Evolutionary conservation across 1,140 invertebrate species (phyloP).

Genomic region (Camponotus pennsylvanicus): DNA sequence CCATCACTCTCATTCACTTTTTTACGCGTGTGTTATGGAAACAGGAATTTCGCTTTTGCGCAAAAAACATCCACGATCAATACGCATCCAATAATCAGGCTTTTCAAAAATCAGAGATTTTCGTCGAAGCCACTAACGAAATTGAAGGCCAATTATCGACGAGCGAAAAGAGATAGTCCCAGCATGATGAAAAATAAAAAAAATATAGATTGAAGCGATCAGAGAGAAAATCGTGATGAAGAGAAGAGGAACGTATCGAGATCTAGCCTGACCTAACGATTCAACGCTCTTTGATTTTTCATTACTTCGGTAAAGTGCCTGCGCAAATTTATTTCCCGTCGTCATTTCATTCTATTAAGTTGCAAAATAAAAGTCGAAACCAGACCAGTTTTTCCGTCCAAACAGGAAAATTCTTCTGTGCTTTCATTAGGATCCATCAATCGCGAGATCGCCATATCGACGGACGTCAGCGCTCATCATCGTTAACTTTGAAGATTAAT

Average conservation of each 20-base stretch:
- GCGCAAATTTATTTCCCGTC: slow-evolving; percentile 58
- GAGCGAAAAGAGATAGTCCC: slow-evolving; percentile 50
- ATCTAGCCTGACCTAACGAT: not conserved
- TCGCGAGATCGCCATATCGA: slow-evolving; percentile 20
- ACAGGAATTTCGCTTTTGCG: slow-evolving; percentile 27
- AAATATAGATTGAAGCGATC: slow-evolving; percentile 56
- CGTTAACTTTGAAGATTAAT: slow-evolving; percentile 40
- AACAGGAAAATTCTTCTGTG: slow-evolving; percentile 13
- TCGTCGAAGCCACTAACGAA: slow-evolving; percentile 63
- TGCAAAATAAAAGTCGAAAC: slow-evolving; percentile 10
- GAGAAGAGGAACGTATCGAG: slow-evolving; percentile 17
- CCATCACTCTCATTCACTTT: slow-evolving; percentile 17
- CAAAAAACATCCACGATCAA: slow-evolving; percentile 55
- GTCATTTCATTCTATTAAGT: slow-evolving; percentile 10
- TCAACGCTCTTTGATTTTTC: slow-evolving; percentile 72
- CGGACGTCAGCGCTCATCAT: not conserved
- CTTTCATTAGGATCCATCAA: slow-evolving; percentile 1
- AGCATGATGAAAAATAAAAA: slow-evolving; percentile 60
- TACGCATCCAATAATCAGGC: slow-evolving; percentile 64
- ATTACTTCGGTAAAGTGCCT: slow-evolving; percentile 64
- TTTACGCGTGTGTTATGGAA: slow-evolving; percentile 37
- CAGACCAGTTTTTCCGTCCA: not conserved
- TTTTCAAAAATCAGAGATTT: slow-evolving; percentile 68
- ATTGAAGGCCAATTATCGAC: slow-evolving; percentile 74
- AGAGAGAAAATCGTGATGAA: not conserved